Base-by-base conservation (phyloP, 2,113 vertebrate genomes). In the Heteronetta atricapilla region DNA sequence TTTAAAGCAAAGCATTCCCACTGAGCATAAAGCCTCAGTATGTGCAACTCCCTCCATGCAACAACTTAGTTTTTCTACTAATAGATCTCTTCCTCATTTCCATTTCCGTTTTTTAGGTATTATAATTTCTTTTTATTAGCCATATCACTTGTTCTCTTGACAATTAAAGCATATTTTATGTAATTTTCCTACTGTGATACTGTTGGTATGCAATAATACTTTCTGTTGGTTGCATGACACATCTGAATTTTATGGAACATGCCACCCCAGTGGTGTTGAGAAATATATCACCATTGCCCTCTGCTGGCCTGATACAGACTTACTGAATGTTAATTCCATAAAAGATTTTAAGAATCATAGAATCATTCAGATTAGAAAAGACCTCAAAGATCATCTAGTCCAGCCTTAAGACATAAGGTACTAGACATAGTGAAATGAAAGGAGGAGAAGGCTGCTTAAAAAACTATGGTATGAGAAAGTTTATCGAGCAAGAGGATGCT, bases 1-100 rank as follows among this genome's bases (percentile, higher is more conserved):
- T 63, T 80, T 83, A 76, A 67, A 70, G 70, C 31, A 83, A 70
- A 81, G 55, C 34, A 68, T 64, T 74, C 31, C 82, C 21, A 77
- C 16, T 76, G 59, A 70, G 34, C 2, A 0, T 29, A 38, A 11
- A 20, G 68, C 8, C 18, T 87, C 34, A 36, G 29, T 68, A 40
- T 11, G 13, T 72, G 56, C 18, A 90, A 8, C 9, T 19, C 17
- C 7, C 8, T 84, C 38, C 6, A 9, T 70, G 73, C 29, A 63
- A 36, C 36, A 63, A 8, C 38, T 69, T 56, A 8, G 8, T 73
- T 89, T 78, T n/a, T 86, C 33, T n/a, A 22, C 21, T 46, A 58
- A 48, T 11, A 38, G 10, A 74, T 18, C 56, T 80, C 50, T 17
- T 86, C 18, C 31, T 90, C 66, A 22, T 34, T 92, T 77, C 63